Conservation (phyloP, 1,140 invertebrate species). For the Zaprionus africanus region DNA sequence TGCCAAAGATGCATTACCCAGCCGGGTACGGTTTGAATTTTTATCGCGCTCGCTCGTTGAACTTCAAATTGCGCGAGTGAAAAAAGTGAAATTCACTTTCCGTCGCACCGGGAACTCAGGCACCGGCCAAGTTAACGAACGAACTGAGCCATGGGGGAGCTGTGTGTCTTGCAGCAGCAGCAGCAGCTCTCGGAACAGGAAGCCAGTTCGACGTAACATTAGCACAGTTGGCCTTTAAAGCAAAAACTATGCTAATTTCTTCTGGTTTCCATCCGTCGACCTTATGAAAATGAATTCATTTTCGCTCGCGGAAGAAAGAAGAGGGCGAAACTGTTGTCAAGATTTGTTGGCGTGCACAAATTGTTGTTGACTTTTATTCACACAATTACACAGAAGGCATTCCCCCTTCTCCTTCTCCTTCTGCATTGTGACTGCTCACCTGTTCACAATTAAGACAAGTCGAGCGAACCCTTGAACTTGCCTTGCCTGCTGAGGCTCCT, state of each 20-base stretch:
- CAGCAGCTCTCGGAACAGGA: slow-evolving; percentile 47
- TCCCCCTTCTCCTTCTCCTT: background rate
- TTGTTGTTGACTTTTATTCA: slow-evolving; percentile 81
- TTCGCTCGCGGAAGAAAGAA: slow-evolving; percentile 26
- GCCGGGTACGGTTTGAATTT: slow-evolving; percentile 25
- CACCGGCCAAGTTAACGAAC: slow-evolving; percentile 71
- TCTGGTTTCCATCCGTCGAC: slow-evolving; percentile 43
- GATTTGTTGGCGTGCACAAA: slow-evolving; percentile 72
- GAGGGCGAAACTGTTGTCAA: slow-evolving; percentile 21
- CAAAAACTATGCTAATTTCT: slow-evolving; percentile 76
- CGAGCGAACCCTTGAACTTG: slow-evolving; percentile 64
- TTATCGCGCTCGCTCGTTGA: slow-evolving; percentile 62
- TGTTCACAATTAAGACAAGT: slow-evolving; percentile 54
- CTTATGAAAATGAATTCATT: slow-evolving; percentile 71
- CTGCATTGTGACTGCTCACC: slow-evolving; percentile 50
- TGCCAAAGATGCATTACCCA: slow-evolving; percentile 46
- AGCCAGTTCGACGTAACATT: slow-evolving; percentile 61
- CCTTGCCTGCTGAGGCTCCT: slow-evolving; percentile 10
- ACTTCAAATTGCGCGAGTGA: slow-evolving; percentile 69
- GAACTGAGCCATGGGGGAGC: slow-evolving; percentile 47
- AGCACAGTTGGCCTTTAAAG: slow-evolving; percentile 60
- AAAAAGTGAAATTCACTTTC: slow-evolving; percentile 74
- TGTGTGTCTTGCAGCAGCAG: slow-evolving; percentile 22
- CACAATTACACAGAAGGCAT: slow-evolving; percentile 62
- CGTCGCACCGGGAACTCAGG: background rate